Evolutionary conservation across 1,140 invertebrate species (phyloP).

Genomic region (Halictus rubicundus): DNA sequence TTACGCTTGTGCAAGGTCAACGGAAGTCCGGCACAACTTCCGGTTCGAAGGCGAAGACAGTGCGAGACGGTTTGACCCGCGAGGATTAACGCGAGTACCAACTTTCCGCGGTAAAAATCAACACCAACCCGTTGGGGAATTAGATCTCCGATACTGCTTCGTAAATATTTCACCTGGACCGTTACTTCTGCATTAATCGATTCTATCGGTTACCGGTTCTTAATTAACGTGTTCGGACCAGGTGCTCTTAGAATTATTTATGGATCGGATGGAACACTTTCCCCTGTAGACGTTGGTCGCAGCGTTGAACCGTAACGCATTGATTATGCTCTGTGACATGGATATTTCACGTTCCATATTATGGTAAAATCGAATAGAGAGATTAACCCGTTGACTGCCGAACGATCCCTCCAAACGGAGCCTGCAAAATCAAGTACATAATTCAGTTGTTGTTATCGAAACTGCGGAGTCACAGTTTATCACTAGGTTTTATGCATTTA

Average conservation of each 20-base stretch:
- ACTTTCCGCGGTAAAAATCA: no score
- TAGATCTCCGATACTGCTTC: not conserved
- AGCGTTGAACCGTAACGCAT: not conserved
- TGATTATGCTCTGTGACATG: not conserved
- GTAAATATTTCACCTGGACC: not conserved
- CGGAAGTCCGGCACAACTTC: slow-evolving; percentile 21
- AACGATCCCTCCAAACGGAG: no score
- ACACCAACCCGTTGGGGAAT: not conserved
- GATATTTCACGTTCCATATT: no score
- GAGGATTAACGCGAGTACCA: slow-evolving; percentile 43
- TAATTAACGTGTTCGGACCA: not conserved
- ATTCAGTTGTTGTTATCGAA: no score
- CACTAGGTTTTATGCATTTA: no score
- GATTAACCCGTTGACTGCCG: no score
- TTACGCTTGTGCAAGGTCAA: not conserved
- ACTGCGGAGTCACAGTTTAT: no score
- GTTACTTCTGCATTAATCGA: slow-evolving; percentile 3
- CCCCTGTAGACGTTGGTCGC: not conserved
- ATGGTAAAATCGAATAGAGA: no score
- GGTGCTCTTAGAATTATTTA: not conserved
- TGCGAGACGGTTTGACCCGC: slow-evolving; percentile 27
- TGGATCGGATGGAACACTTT: slow-evolving; percentile 18
- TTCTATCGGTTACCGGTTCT: not conserved
- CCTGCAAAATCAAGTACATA: no score
- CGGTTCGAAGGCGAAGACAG: slow-evolving; percentile 6